Percentiles rank a stretch among this genome's conserved stretches.
Conservation (phyloP, 2,797 vertebrate species). For the Mus spretus region DNA sequence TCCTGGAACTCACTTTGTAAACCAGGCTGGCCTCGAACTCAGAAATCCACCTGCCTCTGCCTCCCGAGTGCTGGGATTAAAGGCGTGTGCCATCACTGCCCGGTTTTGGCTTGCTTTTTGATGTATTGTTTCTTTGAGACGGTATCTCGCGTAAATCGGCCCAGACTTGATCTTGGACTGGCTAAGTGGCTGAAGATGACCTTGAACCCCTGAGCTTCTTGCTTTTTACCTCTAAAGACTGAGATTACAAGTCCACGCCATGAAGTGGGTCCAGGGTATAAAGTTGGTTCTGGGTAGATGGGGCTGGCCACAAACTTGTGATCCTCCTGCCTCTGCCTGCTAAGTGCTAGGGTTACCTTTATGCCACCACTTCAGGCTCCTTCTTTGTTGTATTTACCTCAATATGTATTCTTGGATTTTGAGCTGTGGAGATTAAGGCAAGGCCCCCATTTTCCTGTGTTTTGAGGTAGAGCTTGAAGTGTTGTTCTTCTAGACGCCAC, state of each 20-base stretch:
- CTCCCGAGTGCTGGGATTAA: too few relatives aligned
- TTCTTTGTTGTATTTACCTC: background rate
- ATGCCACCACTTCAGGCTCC: background rate
- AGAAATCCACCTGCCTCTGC: too few relatives aligned
- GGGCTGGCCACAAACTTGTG: too few relatives aligned
- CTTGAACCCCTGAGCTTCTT: background rate
- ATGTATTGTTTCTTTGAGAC: background rate
- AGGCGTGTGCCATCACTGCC: too few relatives aligned
- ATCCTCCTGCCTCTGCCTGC: background rate
- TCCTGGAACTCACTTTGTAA: too few relatives aligned
- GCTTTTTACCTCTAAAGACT: background rate
- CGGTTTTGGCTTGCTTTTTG: background rate
- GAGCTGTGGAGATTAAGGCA: background rate
- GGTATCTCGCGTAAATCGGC: background rate
- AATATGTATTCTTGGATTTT: background rate
- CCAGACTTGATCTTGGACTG: background rate
- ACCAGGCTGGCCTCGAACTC: too few relatives aligned
- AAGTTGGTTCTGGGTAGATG: too few relatives aligned
- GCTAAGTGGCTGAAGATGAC: background rate
- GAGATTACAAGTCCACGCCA: background rate
- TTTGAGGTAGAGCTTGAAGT: background rate
- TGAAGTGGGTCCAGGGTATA: background rate
- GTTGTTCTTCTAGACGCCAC: background rate
- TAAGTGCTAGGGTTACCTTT: background rate
- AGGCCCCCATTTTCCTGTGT: background rate